Evolutionary conservation across 2,888 invertebrate genomes (phyloP).

Genomic region (Tortrix viridana): DNA sequence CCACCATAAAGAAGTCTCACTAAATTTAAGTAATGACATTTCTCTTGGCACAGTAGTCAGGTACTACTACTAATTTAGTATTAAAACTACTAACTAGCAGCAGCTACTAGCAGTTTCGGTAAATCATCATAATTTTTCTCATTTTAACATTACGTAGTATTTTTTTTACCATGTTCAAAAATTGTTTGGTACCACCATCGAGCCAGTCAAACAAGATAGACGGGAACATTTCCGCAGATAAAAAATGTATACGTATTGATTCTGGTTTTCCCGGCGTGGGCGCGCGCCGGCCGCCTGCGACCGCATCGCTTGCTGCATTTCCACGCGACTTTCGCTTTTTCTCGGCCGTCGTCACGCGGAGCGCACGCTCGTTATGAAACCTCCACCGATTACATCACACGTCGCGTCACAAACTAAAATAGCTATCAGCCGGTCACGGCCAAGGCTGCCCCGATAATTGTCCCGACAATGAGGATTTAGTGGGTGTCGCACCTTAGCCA

Average conservation of each 20-base stretch:
- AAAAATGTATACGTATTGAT: constrained; percentile 3
- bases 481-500: constrained; percentile 73
- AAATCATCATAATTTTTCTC: too few relatives aligned
- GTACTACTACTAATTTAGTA: too few relatives aligned
- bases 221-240: neutral
- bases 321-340: constrained; percentile 79
- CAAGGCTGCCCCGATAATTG: constrained; percentile 81
- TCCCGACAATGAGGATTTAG: constrained; percentile 80
- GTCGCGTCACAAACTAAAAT: constrained; percentile 79
- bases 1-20: too few relatives aligned
- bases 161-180: too few relatives aligned
- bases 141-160: too few relatives aligned
- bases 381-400: constrained; percentile 69
- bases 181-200: too few relatives aligned
- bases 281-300: constrained; percentile 35
- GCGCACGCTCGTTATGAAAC: constrained; percentile 72
- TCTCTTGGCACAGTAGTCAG: too few relatives aligned
- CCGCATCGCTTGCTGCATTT: constrained; percentile 57
- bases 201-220: too few relatives aligned
- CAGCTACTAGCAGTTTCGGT: too few relatives aligned
- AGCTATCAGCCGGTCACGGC: constrained; percentile 81
- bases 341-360: constrained; percentile 58
- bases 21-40: too few relatives aligned
- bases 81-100: too few relatives aligned
- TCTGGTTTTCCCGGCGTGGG: constrained; percentile 25